Evolutionary conservation across 2,797 vertebrate genomes (phyloP), one percentile per base, ranked within the genome.

Genomic region (Diceros bicornis): DNA sequence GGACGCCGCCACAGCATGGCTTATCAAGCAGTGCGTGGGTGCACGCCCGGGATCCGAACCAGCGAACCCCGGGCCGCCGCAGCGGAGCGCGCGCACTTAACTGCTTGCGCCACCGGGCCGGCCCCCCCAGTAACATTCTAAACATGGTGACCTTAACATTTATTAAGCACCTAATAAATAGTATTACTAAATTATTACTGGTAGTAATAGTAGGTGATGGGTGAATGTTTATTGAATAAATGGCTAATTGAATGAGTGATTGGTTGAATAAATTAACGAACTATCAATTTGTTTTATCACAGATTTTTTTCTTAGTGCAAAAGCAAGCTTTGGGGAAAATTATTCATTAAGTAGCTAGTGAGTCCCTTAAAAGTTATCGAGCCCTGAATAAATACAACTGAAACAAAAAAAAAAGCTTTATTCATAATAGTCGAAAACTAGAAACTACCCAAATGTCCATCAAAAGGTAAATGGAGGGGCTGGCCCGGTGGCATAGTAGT

Each of bases 251-350:
- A 89, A 29, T 20, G 55, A 89, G 32, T 34, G 47, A 78, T 20
- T 93, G 68, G 7, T 47, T 89, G 74, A 97, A 69, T 82, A 52
- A 88, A 32, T 64, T 34, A 91, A 82, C 61, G 32, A 90, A 77
- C 25, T n/a, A 44, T 93, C 69, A 81, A 81, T 21, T n/a, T 90
- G 32, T 84, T 89, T 95, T 32, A 64, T 52, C 9, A 21, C 7
- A 77, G 75, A 27, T 87, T 52, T 47, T 95, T 91, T 88, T 29
- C 79, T 96, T 61, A 62, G 37, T 68, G 17, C n/a, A 81, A 81
- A 79, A 92, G 17, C 34, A 75, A 89, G 6, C 9, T 84, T 84
- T 50, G 75, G 20, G 84, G 72, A 81, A 94, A 86, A 88, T 62
- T 55, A 41, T 91, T 91, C 23, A 74, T 88, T 86, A 32, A 52